These are phyloP conservation scores for Ascaphus truei DNA, from an alignment of 2,113 vertebrate genomes.

Conservation along the genomic window DNA sequence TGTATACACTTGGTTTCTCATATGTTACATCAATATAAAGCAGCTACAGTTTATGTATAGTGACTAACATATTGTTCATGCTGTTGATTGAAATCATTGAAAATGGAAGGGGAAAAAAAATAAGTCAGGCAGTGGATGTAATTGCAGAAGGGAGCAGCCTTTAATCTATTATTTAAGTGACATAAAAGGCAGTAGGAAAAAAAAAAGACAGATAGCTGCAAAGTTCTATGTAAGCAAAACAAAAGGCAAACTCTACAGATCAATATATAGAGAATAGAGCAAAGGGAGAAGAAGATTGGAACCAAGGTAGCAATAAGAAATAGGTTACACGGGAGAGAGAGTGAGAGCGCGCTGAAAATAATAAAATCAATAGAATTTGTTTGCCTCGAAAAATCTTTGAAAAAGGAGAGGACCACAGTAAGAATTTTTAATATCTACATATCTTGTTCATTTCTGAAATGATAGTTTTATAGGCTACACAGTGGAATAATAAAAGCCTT, in stretches of 20 bases:
- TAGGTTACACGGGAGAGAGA: slow-evolving; percentile 14
- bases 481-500: no score
- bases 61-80: slow-evolving; percentile 10
- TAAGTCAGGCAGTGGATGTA: slow-evolving; percentile 16
- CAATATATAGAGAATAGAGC: slow-evolving; percentile 27
- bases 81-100: slow-evolving; percentile 15
- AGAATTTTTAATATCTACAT: no score
- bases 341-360: not conserved
- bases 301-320: slow-evolving; percentile 18
- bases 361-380: slow-evolving; percentile 17
- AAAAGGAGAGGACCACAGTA: not conserved
- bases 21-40: not conserved
- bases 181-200: slow-evolving; percentile 19
- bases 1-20: not conserved
- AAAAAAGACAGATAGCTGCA: slow-evolving; percentile 24
- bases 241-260: slow-evolving; percentile 29
- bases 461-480: no score
- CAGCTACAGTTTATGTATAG: not conserved
- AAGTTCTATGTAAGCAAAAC: slow-evolving; percentile 32
- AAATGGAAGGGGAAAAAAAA: slow-evolving; percentile 4
- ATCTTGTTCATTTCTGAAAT: no score
- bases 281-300: not conserved
- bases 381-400: not conserved
- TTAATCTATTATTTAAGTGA: slow-evolving; percentile 27
- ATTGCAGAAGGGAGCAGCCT: slow-evolving; percentile 31